phyloP scores from a whole-genome alignment of 2,113 vertebrate species.

The Prietella phreatophila region DNA sequence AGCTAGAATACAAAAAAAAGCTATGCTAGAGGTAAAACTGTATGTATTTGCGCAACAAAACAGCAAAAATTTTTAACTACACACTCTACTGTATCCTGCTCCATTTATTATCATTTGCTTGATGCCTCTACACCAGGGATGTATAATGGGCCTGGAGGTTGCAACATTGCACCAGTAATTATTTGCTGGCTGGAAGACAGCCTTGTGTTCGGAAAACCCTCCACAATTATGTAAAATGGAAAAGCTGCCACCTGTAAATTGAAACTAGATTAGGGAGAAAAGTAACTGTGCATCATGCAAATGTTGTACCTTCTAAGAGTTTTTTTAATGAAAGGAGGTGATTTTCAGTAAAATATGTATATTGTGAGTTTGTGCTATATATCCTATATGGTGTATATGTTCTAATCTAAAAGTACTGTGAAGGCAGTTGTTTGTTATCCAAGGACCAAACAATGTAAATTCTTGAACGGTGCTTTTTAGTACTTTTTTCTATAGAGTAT shows the following conservation, averaged over 20 bases:
- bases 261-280: background rate
- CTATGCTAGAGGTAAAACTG: background rate
- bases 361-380: background rate
- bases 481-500: background rate
- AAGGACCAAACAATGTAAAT: background rate
- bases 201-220: background rate
- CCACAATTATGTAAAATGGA: background rate
- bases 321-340: background rate
- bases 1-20: background rate
- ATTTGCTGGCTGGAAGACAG: background rate
- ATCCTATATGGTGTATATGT: background rate
- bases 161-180: background rate
- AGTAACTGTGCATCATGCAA: background rate
- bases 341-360: background rate
- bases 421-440: background rate
- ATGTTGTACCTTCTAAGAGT: background rate
- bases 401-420: background rate
- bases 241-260: background rate
- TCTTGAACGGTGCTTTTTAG: background rate
- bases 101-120: conserved; percentile 9
- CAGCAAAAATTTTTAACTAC: background rate
- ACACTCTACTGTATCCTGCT: background rate
- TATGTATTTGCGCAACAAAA: conserved; percentile 3
- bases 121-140: background rate
- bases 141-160: background rate